Conservation (phyloP, 1,140 invertebrate genomes). For the Vanessa tameamea region DNA sequence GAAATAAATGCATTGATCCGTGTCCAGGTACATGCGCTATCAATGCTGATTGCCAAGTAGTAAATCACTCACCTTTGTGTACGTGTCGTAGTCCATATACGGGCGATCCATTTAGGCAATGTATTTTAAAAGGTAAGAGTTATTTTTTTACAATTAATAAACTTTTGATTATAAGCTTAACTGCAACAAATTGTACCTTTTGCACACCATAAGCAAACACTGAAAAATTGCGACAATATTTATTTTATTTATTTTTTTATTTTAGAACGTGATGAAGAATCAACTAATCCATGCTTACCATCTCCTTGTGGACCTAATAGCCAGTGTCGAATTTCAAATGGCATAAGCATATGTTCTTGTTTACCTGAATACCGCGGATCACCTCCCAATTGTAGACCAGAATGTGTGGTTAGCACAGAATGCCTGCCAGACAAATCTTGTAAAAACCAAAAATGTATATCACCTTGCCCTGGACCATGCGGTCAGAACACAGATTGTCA, state of each 20-base stretch:
- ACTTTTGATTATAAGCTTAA: not conserved
- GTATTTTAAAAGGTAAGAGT: slow-evolving; percentile 61
- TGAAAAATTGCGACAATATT: no score
- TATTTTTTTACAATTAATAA: not conserved
- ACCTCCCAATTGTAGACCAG: slow-evolving; percentile 86
- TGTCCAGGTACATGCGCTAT: slow-evolving; percentile 87
- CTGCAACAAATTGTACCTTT: no score
- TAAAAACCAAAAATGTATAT: slow-evolving; percentile 87
- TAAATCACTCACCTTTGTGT: slow-evolving; percentile 89
- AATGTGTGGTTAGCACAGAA: slow-evolving; percentile 88
- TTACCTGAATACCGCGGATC: slow-evolving; percentile 83
- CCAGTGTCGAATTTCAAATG: slow-evolving; percentile 82
- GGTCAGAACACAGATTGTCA: slow-evolving; percentile 87
- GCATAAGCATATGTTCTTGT: slow-evolving; percentile 84
- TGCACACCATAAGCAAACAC: no score
- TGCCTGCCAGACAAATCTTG: slow-evolving; percentile 88
- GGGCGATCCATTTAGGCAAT: slow-evolving; percentile 86
- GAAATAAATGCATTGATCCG: slow-evolving; percentile 87
- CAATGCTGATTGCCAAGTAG: slow-evolving; percentile 87
- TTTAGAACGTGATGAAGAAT: slow-evolving; percentile 59
- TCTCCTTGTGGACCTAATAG: slow-evolving; percentile 87
- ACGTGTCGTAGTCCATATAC: slow-evolving; percentile 85
- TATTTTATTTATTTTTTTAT: slow-evolving; percentile 20
- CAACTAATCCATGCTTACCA: slow-evolving; percentile 83
- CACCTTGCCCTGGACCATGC: slow-evolving; percentile 90